Conservation (phyloP, 2,113 vertebrate species). For the Tauraco erythrolophus region DNA sequence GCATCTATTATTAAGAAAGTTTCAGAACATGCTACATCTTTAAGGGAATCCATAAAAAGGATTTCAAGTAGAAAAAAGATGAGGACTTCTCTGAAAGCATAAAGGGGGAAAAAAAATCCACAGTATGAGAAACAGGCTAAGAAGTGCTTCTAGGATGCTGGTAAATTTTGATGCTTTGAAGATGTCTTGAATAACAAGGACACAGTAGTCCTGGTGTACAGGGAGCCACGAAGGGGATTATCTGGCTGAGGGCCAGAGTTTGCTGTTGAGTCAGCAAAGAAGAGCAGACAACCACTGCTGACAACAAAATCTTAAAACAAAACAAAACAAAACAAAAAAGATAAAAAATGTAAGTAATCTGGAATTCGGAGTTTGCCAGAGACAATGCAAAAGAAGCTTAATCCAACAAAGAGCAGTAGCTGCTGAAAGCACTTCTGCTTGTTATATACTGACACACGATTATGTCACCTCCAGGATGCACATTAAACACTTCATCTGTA, state of each 20-base stretch:
- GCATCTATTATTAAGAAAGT: background rate
- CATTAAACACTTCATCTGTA: background rate
- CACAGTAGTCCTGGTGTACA: background rate
- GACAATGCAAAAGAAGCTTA: background rate
- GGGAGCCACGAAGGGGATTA: background rate
- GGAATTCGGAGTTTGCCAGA: background rate
- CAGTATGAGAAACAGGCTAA: background rate
- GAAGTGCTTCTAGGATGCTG: background rate
- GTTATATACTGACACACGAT: background rate
- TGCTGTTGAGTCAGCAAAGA: background rate
- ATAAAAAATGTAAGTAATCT: background rate
- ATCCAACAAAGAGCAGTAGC: background rate
- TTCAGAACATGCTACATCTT: background rate
- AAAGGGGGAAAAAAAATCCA: fast-evolving
- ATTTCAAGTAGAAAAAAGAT: background rate
- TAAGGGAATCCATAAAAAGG: background rate
- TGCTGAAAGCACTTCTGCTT: background rate
- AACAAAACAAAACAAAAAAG: too few relatives aligned
- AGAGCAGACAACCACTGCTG: background rate
- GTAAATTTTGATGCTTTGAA: background rate
- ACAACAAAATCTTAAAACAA: background rate
- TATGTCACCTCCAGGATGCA: background rate
- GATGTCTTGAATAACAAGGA: background rate
- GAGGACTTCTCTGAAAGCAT: background rate
- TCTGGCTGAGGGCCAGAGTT: background rate